Conservation (phyloP, 2,113 vertebrate species). For the Phaethornis superciliosus region DNA sequence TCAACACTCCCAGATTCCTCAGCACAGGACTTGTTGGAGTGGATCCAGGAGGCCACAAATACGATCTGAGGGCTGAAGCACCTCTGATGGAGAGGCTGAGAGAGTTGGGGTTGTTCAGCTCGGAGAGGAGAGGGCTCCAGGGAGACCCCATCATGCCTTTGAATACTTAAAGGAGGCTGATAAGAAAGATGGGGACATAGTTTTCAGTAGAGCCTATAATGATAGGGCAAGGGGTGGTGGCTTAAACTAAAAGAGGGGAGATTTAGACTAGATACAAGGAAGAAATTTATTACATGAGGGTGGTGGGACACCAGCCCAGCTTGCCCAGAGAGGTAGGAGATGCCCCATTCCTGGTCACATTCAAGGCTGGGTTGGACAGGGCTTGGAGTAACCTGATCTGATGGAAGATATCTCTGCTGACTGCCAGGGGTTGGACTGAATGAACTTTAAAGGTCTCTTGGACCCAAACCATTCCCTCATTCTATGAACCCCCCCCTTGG, state of each 20-base stretch:
- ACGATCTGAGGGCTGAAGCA: accelerated
- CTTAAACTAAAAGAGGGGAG: background rate
- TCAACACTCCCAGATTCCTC: accelerated
- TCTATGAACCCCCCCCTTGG: accelerated
- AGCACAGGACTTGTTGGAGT: accelerated
- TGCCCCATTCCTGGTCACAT: background rate
- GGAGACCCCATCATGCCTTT: background rate
- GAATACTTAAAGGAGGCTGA: background rate
- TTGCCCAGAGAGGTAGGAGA: background rate
- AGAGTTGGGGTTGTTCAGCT: background rate
- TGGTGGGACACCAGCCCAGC: background rate
- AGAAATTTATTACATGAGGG: background rate
- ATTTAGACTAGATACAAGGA: background rate
- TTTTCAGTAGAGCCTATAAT: background rate
- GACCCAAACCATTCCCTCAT: accelerated
- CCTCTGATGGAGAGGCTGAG: background rate
- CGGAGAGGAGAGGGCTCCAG: background rate
- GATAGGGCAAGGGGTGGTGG: background rate
- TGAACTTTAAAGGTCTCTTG: background rate
- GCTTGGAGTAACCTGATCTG: background rate
- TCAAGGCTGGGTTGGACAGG: accelerated
- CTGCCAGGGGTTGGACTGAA: accelerated
- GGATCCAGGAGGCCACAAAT: background rate
- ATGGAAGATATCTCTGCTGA: background rate
- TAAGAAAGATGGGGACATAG: background rate